A percentile compares a stretch with the other conserved stretches of the same genome.
These are phyloP conservation scores for Syngnathus acus DNA, from an alignment of 2,797 vertebrate genomes.

Conservation along the genomic window DNA sequence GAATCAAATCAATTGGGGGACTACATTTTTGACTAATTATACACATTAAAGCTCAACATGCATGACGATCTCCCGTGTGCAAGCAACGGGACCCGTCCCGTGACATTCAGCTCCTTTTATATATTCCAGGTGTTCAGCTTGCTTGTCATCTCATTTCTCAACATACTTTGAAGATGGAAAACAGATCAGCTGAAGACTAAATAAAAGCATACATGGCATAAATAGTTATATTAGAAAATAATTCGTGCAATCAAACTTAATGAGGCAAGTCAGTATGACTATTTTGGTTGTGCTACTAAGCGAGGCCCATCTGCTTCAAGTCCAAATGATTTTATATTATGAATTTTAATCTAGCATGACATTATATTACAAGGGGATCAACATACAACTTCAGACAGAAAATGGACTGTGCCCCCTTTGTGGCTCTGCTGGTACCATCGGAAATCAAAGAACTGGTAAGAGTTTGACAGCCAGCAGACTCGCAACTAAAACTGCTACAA, in stretches of 20 bases:
- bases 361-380: too few species aligned
- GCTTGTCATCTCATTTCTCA: not conserved
- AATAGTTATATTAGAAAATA: not conserved
- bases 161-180: not conserved
- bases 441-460: not conserved
- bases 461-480: not conserved
- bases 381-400: too few species aligned
- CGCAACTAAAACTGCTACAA: constrained; percentile 6
- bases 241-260: not conserved
- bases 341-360: too few species aligned
- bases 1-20: not conserved
- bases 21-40: not conserved
- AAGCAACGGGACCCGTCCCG: not conserved
- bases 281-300: not conserved
- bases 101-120: not conserved
- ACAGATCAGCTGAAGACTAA: not conserved
- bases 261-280: not conserved
- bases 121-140: not conserved
- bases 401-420: too few species aligned
- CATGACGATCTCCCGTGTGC: not conserved
- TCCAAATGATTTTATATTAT: not conserved
- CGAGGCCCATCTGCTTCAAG: too few species aligned
- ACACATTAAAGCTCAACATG: not conserved
- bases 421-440: not conserved
- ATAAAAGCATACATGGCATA: not conserved